Evolutionary conservation across 2,113 vertebrate species (phyloP), one percentile per base, ranked within the genome.

Genomic region (Halichoerus grypus): DNA sequence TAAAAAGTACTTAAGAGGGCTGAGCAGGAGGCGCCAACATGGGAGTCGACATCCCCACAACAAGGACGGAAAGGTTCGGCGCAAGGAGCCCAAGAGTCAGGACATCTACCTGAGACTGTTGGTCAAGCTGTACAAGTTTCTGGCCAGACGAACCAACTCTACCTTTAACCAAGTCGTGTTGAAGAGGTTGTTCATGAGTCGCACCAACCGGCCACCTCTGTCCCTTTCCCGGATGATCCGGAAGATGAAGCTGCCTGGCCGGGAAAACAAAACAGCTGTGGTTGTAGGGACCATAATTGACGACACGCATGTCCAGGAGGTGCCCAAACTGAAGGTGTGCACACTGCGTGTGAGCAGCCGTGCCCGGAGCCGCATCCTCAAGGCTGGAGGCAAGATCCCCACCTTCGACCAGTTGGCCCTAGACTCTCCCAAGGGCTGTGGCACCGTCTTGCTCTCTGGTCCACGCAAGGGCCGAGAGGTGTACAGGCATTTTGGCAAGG

Each of bases 171-270:
- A 98, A 96, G 99, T 99, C 1, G 98, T 99, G 51, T 98, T 99
- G 67, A 99, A 98, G 95, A 99, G 99, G 90, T 98, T 99, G 61
- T 99, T 99, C 95, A 99, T 99, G 99, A 99, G 99, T 98, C 99
- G 99, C 76, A 99, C 98, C 97, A 99, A 99, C 98, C 98, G 99
- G 87, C 99, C 99, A 0, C 99, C 99, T 4, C 98, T 99, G 51
- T 98, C 99, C 11, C 67, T 99, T 69, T 99, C 99, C 11, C 99
- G 99, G 53, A 98, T 99, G 99, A 99, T 99, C 94, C 98, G 99
- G 69, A 99, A 99, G 97, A 99, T 99, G 99, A 99, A 99, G 98
- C 92, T 99, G 96, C 65, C 98, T 36, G 99, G 99, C n/a, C 99
- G 99, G 74, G 99, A 99, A 14, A 99, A 99, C 98, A 99, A 98